Base-by-base conservation (phyloP, 2,888 invertebrate species). In the Campaea margaritaria region DNA sequence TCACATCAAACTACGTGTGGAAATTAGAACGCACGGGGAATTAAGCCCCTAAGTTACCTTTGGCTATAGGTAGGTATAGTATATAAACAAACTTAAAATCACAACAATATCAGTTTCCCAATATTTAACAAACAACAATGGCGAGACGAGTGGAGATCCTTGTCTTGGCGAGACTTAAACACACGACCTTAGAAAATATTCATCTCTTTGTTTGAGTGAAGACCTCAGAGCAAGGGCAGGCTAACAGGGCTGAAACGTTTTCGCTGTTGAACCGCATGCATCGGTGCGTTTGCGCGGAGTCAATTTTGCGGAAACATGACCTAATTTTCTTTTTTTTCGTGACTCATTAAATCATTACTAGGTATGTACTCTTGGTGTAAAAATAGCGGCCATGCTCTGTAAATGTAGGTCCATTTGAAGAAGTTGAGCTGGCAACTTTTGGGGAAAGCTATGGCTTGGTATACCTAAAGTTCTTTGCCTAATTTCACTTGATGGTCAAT, bases 91-190 rank as follows among this genome's bases (percentile, higher is more conserved):
- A 4, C 39, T 39, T 39, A 39, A 39, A 39, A 39, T 14, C 39
- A 39, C 39, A 39, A 39, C 36, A 39, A 1, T 5, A 39, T 39
- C 2, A 39, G 8, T 16, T 38, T 48, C 13, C 44, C 56, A 45
- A 50, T 57, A 50, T 57, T 55, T 41, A 34, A 41, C 28, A 39
- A 55, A 15, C 55, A 55, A 62, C 57, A 84, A 81, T 81, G 69
- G 70, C 79, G 70, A 74, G 74, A 68, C 76, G 80, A 86, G 83
- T 86, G 84, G 75, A 72, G 76, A 81, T 82, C 78, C 82, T 78
- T 87, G 86, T 87, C 77, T 70, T 69, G 70, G n/a, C 36, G 9
- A 15, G 43, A 45, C 45, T 27, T 55, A 36, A 34, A 31, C 74
- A 73, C 76, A 76, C 78, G 75, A 21, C n/a, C 27, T 39, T 44